A percentile compares a stretch with the other conserved stretches of the same genome.
Conservation (phyloP, 1,140 invertebrate species). For the Drosophila miranda region DNA sequence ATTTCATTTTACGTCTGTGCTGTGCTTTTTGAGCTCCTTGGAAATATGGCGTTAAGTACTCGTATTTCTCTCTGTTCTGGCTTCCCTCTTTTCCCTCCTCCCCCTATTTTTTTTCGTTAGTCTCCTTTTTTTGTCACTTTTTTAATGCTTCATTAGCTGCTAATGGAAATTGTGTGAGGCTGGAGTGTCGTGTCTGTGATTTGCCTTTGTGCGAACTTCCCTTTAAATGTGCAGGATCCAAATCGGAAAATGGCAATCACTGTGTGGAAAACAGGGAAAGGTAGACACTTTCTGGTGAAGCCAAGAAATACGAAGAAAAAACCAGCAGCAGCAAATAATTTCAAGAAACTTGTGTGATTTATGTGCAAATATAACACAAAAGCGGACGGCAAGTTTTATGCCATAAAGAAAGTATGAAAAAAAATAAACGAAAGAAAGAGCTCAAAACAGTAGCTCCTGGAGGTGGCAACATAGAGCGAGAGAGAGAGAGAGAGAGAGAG, state of each 20-base stretch:
- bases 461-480: not conserved
- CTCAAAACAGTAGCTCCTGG: no score
- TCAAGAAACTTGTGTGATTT: constrained; percentile 72
- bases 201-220: constrained; percentile 13
- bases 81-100: constrained; percentile 7
- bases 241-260: constrained; percentile 13
- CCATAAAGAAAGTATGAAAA: constrained; percentile 10
- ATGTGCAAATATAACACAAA: constrained; percentile 74
- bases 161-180: constrained; percentile 73
- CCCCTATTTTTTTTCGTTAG: constrained; percentile 15
- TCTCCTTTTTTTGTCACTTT: constrained; percentile 51
- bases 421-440: constrained; percentile 8
- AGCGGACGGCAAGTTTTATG: constrained; percentile 52
- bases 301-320: not conserved
- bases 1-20: constrained; percentile 18
- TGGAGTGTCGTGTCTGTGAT: constrained; percentile 21
- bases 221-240: constrained; percentile 1
- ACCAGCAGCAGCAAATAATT: constrained; percentile 48
- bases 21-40: constrained; percentile 68
- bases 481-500: not conserved
- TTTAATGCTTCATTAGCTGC: constrained; percentile 77
- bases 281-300: constrained; percentile 5
- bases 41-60: constrained; percentile 72
- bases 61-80: constrained; percentile 2
- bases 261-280: not conserved